Base-by-base conservation (phyloP, 2,797 vertebrate species). In the Siniperca scherzeri region DNA sequence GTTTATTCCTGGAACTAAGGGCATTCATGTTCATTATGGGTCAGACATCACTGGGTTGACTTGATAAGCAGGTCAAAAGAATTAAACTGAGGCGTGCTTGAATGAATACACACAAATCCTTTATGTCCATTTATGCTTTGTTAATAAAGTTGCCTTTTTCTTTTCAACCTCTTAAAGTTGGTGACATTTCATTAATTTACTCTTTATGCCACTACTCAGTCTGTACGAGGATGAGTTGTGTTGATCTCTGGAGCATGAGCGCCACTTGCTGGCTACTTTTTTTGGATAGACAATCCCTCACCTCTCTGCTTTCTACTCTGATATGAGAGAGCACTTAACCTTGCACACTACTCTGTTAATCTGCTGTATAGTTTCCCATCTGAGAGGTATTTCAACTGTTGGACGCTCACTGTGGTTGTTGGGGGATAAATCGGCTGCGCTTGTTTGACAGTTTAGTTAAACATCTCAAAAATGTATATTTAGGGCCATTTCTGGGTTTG, bases 51-150 rank as follows among this genome's bases (percentile, higher is more conserved):
- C 6, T 21, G 42, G 79, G 67, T 77, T 70, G 76, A 86, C 78
- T 83, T 75, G 72, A 71, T 77, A 88, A 81, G 64, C 66, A 84
- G 82, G 73, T 82, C 71, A 88, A 22, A 21, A 30, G 62, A 75
- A 83, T 83, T 50, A 55, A 84, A 66, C 33, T 27, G 3, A 64
- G 14, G 33, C 2, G 1, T n/a, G 44, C 80, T 44, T 55, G 19
- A 71, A 65, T 66, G 21, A 44, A 60, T 21, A 44, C 46, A 71
- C 11, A 53, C 3, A 48, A 22, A 16, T 75, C 13, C 0, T 73
- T 48, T 22, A 70, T 33, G 16, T 65, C 70, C 4, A 30, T 70
- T 17, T 16, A 27, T 11, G 3, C 21, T 42, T 27, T 38, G 2
- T 59, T 78, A 0, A 19, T 0, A 48, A 71, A 30, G n/a, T 66